phyloP scores from a whole-genome alignment of 2,113 vertebrate species.

The Gasterosteus aculeatus region DNA sequence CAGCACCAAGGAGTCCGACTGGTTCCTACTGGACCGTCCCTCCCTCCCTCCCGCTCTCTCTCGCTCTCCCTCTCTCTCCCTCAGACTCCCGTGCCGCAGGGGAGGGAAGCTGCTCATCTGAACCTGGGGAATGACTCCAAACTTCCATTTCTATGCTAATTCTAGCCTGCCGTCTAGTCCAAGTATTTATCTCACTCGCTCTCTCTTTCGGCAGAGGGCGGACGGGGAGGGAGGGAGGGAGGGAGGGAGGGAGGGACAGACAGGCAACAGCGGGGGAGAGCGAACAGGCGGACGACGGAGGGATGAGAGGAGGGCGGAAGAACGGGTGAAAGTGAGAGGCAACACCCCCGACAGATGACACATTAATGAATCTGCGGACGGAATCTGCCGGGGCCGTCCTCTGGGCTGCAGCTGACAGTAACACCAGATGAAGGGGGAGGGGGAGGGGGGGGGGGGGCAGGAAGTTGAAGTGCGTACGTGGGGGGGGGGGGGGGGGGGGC shows the following conservation, averaged over 20 bases:
- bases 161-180: slow-evolving; percentile 66
- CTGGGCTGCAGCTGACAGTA: slow-evolving; percentile 74
- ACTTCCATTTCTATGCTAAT: slow-evolving; percentile 82
- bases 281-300: slow-evolving; percentile 56
- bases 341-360: slow-evolving; percentile 75
- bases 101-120: slow-evolving; percentile 72
- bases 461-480: neutral
- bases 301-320: slow-evolving; percentile 50
- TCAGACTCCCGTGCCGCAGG: slow-evolving; percentile 50
- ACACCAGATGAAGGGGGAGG: slow-evolving; percentile 69
- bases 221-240: slow-evolving; percentile 18
- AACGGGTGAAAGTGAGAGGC: slow-evolving; percentile 50
- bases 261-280: slow-evolving; percentile 34
- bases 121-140: slow-evolving; percentile 76
- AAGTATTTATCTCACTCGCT: slow-evolving; percentile 72
- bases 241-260: slow-evolving; percentile 37
- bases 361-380: slow-evolving; percentile 75
- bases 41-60: neutral
- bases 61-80: neutral
- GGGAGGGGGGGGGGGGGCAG: slow-evolving; percentile 6
- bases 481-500: neutral
- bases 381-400: slow-evolving; percentile 71
- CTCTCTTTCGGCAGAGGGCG: slow-evolving; percentile 44
- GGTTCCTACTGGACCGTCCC: slow-evolving; percentile 68
- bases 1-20: slow-evolving; percentile 65